Conservation (phyloP, 2,888 invertebrate species). For the Machimus atricapillus region DNA sequence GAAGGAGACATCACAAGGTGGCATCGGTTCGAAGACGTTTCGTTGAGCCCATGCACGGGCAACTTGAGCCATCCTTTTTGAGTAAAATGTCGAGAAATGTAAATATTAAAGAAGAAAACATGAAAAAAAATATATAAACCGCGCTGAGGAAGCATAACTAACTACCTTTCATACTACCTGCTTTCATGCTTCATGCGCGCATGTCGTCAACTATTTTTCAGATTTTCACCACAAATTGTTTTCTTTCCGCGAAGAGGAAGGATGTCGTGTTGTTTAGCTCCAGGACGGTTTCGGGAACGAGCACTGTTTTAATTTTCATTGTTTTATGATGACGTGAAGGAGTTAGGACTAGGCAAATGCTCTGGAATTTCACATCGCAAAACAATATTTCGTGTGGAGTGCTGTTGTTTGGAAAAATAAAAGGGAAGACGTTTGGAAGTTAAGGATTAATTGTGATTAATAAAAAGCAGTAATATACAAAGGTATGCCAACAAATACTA, state of each 20-base stretch:
- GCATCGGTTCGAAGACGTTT: slow-evolving; percentile 34
- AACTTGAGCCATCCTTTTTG: slow-evolving; percentile 13
- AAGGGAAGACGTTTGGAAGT: not conserved
- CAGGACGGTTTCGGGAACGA: not conserved
- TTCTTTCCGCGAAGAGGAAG: not conserved
- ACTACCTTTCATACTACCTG: not conserved
- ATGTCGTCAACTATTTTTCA: not conserved
- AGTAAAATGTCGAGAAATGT: slow-evolving; percentile 29
- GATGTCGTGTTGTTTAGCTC: not conserved
- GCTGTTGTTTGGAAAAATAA: not conserved
- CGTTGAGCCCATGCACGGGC: not conserved
- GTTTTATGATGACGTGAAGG: not conserved
- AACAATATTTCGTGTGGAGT: not conserved
- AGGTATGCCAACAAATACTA: not conserved
- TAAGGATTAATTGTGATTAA: not conserved
- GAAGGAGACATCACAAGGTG: slow-evolving; percentile 46
- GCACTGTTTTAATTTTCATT: not conserved
- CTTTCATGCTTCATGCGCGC: not conserved
- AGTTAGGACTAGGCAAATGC: not conserved
- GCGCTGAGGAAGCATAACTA: not conserved
- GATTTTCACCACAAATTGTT: slow-evolving; percentile 2
- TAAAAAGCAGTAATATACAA: not conserved
- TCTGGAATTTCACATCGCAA: not conserved
- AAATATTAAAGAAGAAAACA: slow-evolving; percentile 43
- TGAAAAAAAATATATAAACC: slow-evolving; percentile 30